Percentiles rank a stretch among this genome's conserved stretches.
Conservation (phyloP, 2,113 vertebrate species). For the Isurus oxyrinchus region DNA sequence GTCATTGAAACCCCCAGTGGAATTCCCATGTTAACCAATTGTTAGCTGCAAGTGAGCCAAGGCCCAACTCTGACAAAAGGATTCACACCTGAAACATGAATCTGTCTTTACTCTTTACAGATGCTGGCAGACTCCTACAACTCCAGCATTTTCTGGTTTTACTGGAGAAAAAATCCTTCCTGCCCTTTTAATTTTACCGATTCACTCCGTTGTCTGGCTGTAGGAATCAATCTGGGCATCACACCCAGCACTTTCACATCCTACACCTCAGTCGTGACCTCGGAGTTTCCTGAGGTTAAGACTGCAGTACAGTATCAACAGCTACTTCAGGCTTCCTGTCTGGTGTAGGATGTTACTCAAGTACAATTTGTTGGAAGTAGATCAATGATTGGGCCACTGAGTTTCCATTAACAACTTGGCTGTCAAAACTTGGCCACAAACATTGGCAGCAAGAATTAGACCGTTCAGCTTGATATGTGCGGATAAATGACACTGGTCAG, state of each 20-base stretch:
- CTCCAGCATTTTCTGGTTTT: not conserved
- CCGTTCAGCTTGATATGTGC: not conserved
- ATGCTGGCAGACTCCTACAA: not conserved
- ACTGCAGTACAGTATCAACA: not conserved
- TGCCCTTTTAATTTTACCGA: not conserved
- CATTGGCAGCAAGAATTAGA: not conserved
- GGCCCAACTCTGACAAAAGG: not conserved
- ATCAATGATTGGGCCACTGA: not conserved
- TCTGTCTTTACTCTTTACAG: not conserved
- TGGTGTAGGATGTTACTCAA: not conserved
- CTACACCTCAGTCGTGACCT: not conserved
- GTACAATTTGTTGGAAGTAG: conserved; percentile 7
- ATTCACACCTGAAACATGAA: not conserved
- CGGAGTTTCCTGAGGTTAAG: not conserved
- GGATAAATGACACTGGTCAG: not conserved
- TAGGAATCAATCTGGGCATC: not conserved
- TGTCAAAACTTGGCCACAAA: not conserved
- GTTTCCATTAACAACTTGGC: not conserved
- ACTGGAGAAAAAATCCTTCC: not conserved
- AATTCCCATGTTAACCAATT: not conserved
- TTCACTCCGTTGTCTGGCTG: not conserved
- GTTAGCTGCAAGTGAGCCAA: not conserved
- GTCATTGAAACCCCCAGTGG: too few relatives aligned
- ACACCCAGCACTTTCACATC: not conserved
- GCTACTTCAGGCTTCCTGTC: not conserved